phyloP scores from a whole-genome alignment of 1,140 invertebrate species.

The Macrotrachela quadricornifera region DNA sequence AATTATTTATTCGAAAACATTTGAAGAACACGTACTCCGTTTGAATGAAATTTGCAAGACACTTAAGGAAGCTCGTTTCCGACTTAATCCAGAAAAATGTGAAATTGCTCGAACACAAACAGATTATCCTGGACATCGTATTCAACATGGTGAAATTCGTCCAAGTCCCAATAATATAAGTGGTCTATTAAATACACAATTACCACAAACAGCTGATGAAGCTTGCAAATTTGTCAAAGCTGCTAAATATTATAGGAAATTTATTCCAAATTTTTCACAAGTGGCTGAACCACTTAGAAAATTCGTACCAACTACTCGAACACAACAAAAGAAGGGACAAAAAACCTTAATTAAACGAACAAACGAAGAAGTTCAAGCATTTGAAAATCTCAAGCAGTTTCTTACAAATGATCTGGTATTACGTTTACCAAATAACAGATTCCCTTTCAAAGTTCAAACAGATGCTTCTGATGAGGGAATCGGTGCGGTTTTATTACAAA shows the following conservation, averaged over 20 bases:
- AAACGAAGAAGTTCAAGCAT: neutral
- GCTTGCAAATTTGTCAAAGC: neutral
- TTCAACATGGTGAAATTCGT: slow-evolving; percentile 7
- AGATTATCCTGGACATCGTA: slow-evolving; percentile 25
- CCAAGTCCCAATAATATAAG: neutral
- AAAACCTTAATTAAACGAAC: neutral
- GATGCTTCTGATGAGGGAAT: neutral
- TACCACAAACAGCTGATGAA: neutral
- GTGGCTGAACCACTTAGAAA: too few relatives aligned
- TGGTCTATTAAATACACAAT: neutral
- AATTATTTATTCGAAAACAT: slow-evolving; percentile 20
- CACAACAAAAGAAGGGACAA: neutral
- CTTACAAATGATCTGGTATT: neutral
- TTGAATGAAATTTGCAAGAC: slow-evolving; percentile 21
- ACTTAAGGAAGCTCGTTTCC: slow-evolving; percentile 23
- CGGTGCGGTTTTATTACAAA: neutral
- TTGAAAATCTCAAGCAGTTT: neutral
- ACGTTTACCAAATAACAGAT: neutral
- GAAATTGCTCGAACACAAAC: slow-evolving; percentile 19
- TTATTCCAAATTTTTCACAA: neutral
- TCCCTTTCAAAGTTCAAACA: neutral
- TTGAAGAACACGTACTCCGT: slow-evolving; percentile 26
- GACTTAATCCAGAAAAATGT: slow-evolving; percentile 27
- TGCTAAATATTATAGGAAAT: neutral
- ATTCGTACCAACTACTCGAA: too few relatives aligned